Base-by-base conservation (phyloP, 2,888 invertebrate genomes). In the Caenorhabditis imperialis region DNA sequence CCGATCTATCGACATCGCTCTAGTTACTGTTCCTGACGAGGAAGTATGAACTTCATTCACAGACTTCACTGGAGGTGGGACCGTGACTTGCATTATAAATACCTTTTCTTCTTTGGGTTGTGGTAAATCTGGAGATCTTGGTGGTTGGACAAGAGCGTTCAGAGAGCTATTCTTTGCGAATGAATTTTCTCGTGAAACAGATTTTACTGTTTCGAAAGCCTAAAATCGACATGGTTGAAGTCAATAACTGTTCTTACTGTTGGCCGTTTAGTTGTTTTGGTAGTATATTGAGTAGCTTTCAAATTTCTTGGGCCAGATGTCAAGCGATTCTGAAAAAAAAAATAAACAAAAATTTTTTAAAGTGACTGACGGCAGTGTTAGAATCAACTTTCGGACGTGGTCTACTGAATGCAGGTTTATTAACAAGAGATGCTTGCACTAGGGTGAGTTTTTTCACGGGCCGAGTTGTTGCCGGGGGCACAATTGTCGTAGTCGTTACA, bases 11-110 rank as follows among this genome's bases (percentile, higher is more conserved):
- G n/a, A n/a, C n/a, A n/a, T n/a, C n/a, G n/a, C n/a, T n/a, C n/a
- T n/a, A n/a, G n/a, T n/a, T n/a, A n/a, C n/a, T n/a, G n/a, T n/a
- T n/a, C n/a, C n/a, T n/a, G n/a, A n/a, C n/a, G n/a, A n/a, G n/a
- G n/a, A n/a, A 38, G 30, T 48, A 10, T 47, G 42, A 12, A 22
- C 38, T 33, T 57, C 42, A 23, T 35, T 30, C 22, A 50, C 12
- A 27, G 53, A 35, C 30, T 44, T 50, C 20, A 47, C 18, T n/a
- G 55, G 12, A 6, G 79, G 79, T 27, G 79, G 55, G 3, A 77
- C 75, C 7, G 79, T 77, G 6, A 79, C 79, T 61, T 79, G 75
- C 65, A 79, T 77, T 3, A 77, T 67, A 10, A 79, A 67, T 1
- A 76, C 75, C 60, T 79, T 77, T 42, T 77, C 77, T 18, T 48